A percentile compares a stretch with the other conserved stretches of the same genome.
Conservation (phyloP, 2,888 invertebrate genomes). For the Luperina testacea region DNA sequence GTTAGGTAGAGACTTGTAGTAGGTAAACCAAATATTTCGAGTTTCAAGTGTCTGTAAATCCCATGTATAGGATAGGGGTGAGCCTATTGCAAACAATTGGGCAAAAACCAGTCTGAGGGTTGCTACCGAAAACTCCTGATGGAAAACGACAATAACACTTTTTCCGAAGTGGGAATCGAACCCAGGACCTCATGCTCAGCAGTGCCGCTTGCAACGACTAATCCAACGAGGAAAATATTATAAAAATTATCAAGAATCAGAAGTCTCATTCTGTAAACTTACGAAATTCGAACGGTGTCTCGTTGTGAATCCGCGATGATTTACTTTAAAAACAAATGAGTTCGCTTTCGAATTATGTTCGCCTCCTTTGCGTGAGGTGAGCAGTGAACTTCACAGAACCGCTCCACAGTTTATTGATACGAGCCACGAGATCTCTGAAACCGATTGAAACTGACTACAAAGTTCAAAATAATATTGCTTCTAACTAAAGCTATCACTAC, state of each 20-base stretch:
- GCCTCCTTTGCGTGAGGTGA: neutral
- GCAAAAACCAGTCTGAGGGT: neutral
- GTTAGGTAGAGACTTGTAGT: neutral
- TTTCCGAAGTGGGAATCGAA: neutral
- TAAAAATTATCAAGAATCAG: neutral
- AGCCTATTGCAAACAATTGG: neutral
- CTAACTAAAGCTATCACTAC: slow-evolving; percentile 44
- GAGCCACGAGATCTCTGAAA: neutral
- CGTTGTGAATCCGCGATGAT: neutral
- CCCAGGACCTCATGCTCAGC: neutral
- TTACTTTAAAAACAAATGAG: slow-evolving; percentile 20
- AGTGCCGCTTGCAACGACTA: neutral
- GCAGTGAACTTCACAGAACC: neutral
- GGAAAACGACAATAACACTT: neutral
- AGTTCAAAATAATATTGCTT: slow-evolving; percentile 41
- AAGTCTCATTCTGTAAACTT: neutral
- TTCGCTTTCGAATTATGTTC: neutral
- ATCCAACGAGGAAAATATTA: neutral
- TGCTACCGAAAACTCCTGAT: neutral
- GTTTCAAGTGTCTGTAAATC: neutral
- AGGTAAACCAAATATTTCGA: neutral
- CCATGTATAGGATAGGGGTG: neutral
- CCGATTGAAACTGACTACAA: slow-evolving; percentile 20
- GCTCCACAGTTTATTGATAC: slow-evolving; percentile 12
- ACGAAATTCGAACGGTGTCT: neutral